Conservation (phyloP, 92 coral and sea anemone species). For the Umimayanthus chanpuru region DNA sequence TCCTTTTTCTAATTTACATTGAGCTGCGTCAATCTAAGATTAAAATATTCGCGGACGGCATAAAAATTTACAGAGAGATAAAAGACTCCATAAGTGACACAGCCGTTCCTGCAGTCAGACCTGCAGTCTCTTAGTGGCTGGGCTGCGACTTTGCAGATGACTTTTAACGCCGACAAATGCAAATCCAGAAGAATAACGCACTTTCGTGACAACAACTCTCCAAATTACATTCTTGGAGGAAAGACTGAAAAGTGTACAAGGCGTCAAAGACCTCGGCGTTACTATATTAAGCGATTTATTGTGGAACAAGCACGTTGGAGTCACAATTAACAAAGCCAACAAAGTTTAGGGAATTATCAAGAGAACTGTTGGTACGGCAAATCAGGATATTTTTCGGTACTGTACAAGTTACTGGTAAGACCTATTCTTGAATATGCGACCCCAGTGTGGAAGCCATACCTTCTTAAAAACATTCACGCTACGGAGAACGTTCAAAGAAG, state of each 20-base stretch:
- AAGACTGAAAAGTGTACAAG: background rate
- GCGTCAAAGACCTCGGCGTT: background rate
- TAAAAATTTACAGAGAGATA: background rate
- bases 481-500: no score
- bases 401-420: background rate
- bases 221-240: background rate
- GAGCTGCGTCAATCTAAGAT: background rate
- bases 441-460: no score
- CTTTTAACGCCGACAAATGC: background rate
- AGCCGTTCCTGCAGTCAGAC: background rate
- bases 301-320: conserved; percentile 4
- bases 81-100: background rate
- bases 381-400: background rate
- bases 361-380: background rate
- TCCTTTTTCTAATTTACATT: background rate
- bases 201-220: background rate
- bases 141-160: background rate
- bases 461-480: no score
- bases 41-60: background rate
- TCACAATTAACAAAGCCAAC: no score
- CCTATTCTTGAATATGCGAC: no score
- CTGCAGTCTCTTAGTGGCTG: background rate
- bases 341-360: no score
- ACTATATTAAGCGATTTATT: conserved; percentile 11
- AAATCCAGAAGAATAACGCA: background rate